Percentiles rank a stretch among this genome's conserved stretches.
Evolutionary conservation across 2,113 vertebrate species (phyloP).

Genomic region (Megaceryle torquata): DNA sequence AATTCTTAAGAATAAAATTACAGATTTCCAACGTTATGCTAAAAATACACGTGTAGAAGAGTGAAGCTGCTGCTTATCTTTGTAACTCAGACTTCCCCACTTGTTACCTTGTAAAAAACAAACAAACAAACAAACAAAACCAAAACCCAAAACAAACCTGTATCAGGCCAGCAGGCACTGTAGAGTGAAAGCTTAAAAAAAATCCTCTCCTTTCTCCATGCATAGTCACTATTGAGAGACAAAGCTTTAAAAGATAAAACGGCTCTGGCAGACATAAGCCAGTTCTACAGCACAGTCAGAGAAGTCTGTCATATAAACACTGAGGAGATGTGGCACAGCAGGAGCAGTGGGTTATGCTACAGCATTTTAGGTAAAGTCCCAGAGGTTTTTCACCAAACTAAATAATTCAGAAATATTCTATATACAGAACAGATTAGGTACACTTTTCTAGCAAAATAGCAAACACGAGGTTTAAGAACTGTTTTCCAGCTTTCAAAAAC

Average conservation of each 20-base stretch:
- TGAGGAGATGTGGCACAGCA: background rate
- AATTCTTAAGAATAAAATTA: too few species aligned
- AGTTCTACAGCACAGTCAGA: background rate
- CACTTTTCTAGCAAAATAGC: background rate
- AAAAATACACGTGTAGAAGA: too few species aligned
- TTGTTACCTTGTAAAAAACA: background rate
- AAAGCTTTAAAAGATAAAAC: background rate
- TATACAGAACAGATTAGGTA: background rate
- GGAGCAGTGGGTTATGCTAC: accelerated
- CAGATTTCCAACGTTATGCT: too few species aligned
- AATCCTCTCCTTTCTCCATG: accelerated
- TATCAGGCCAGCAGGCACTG: background rate
- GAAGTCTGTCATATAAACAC: background rate
- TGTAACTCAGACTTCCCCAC: too few species aligned
- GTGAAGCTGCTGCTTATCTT: too few species aligned
- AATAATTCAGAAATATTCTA: background rate
- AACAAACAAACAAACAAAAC: too few species aligned
- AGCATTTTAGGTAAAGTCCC: background rate
- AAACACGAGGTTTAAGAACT: background rate
- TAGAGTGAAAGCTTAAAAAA: background rate
- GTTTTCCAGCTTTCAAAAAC: background rate
- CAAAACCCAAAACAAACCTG: too few species aligned
- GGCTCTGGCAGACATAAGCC: accelerated
- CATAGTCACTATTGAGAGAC: accelerated
- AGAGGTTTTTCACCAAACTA: background rate